Evolutionary conservation across 2,888 invertebrate genomes (phyloP).

Genomic region (Icerya purchasi): DNA sequence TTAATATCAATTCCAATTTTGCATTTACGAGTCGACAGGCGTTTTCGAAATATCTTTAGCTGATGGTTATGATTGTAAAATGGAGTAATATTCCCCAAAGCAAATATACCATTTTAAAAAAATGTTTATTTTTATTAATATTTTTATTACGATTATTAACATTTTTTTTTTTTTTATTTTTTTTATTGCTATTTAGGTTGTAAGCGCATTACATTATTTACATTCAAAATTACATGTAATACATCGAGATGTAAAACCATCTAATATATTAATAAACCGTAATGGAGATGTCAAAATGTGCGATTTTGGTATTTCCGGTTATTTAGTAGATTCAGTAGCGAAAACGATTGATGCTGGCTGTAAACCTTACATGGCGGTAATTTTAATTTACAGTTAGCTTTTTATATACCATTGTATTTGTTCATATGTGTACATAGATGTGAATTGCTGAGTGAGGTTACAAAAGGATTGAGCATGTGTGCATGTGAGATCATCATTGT

Average conservation of each 20-base stretch:
- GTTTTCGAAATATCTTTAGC: too few species aligned
- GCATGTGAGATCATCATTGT: too few species aligned
- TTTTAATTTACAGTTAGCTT: too few species aligned
- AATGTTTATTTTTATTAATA: background rate
- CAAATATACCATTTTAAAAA: too few species aligned
- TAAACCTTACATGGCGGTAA: conserved; percentile 93
- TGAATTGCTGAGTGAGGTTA: too few species aligned
- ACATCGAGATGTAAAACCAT: conserved; percentile 91
- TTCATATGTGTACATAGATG: too few species aligned
- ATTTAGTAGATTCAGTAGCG: conserved; percentile 88
- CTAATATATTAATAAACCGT: conserved; percentile 85
- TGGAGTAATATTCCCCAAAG: too few species aligned
- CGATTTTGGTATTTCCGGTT: conserved; percentile 96
- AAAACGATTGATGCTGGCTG: conserved; percentile 96
- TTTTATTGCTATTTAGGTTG: conserved; percentile 33
- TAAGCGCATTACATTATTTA: conserved; percentile 80
- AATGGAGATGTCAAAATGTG: conserved; percentile 93
- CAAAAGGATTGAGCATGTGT: too few species aligned
- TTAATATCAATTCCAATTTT: too few species aligned
- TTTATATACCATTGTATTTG: too few species aligned
- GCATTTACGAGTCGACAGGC: too few species aligned
- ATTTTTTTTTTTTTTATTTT: conserved; percentile 1
- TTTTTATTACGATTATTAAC: background rate
- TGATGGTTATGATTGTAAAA: too few species aligned
- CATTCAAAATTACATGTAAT: conserved; percentile 79